Conservation (phyloP, 2,113 vertebrate species). For the Brachyhypopomus gauderio region DNA sequence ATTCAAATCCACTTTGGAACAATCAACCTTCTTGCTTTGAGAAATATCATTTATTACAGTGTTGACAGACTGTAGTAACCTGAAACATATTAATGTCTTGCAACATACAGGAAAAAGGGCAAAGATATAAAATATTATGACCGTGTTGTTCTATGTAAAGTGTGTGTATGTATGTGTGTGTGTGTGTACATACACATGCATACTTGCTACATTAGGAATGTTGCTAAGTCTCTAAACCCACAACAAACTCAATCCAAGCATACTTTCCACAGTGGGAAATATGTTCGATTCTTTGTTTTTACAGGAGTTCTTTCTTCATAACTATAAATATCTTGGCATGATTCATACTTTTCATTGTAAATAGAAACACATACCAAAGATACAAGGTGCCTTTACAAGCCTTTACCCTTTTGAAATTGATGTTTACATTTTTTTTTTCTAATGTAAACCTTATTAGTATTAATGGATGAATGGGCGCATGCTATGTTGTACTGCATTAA, state of each 20-base stretch:
- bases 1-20: constrained; percentile 44
- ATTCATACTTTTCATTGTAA: constrained; percentile 48
- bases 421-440: constrained; percentile 49
- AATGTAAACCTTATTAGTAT: constrained; percentile 6
- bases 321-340: constrained; percentile 54
- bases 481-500: background rate
- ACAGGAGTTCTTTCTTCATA: constrained; percentile 40
- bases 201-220: constrained; percentile 43
- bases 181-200: constrained; percentile 18
- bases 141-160: constrained; percentile 23
- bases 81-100: background rate
- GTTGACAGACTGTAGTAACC: background rate
- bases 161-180: constrained; percentile 37
- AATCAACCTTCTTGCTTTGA: constrained; percentile 24
- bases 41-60: constrained; percentile 6
- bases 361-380: constrained; percentile 47
- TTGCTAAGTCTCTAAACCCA: constrained; percentile 48
- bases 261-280: constrained; percentile 49
- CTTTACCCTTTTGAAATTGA: background rate
- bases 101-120: background rate
- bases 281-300: constrained; percentile 48
- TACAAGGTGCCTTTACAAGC: constrained; percentile 40
- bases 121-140: no score
- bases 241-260: constrained; percentile 47
- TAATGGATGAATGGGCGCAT: constrained; percentile 37